Evolutionary conservation across 2,888 invertebrate genomes (phyloP), one percentile per base, ranked within the genome.

Genomic region (Callosobruchus maculatus): DNA sequence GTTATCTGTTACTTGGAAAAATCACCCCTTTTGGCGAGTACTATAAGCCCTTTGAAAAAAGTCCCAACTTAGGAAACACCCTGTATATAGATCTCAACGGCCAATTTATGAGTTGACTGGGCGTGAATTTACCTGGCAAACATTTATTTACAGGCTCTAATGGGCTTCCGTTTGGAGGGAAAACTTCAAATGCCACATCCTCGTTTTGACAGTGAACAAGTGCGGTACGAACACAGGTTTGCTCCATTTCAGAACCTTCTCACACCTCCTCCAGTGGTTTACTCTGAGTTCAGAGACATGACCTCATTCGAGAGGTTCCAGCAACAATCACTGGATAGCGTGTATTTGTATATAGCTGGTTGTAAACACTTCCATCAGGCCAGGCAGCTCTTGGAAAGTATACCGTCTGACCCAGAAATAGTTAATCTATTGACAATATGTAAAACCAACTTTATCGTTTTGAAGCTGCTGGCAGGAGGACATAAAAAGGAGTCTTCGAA

Each of bases 371-470:
- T 98, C 85, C 96, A 96, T 85, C 96, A 96, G 86, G 97, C 97
- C 1, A 91, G 96, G 76, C 92, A 93, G 80, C 90, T 96, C 77
- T 88, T 97, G 74, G 97, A 98, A 88, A 93, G 93, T 71, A 92
- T 97, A 75, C 91, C 93, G 22, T 92, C 93, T 75, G 93, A 95
- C 18, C 94, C 94, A 83, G 93, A 95, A 93, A 91, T 95, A 75
- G 88, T 90, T 30, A 94, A 94, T 84, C 90, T 98, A 78, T 89
- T 97, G 71, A 96, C 95, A 88, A 94, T 98, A 79, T 93, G 95
- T 68, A 98, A 98, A 90, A 97, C 96, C 0, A 99, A 99, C 89
- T 97, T 96, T 85, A 94, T 99, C 80, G 98, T 98, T 20, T 90
- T 97, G 87, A 97, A 97, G 87, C 89, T 99, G 75, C 88, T 98